Percentiles rank a stretch among this genome's conserved stretches.
Conservation (phyloP, 1,140 invertebrate species). For the Eciton burchellii region DNA sequence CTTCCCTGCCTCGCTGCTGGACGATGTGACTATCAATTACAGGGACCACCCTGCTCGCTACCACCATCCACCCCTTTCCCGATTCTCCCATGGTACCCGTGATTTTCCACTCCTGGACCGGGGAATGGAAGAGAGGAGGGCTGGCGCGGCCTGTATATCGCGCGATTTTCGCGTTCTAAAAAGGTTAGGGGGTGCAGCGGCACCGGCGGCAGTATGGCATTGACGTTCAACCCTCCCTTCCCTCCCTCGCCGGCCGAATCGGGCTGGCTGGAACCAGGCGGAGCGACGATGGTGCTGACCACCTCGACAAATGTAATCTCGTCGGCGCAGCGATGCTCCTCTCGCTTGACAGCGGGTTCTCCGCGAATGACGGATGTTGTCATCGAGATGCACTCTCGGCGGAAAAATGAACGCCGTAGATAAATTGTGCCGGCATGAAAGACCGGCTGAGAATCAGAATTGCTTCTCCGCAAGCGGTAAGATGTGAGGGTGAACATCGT, state of each 20-base stretch:
- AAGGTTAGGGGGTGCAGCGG: conserved; percentile 43
- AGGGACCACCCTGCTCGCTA: conserved; percentile 70
- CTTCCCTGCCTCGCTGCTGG: conserved; percentile 55
- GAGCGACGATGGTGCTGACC: conserved; percentile 52
- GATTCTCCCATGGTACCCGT: conserved; percentile 64
- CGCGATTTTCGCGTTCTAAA: conserved; percentile 58
- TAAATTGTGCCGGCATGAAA: conserved; percentile 27
- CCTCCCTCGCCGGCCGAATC: conserved; percentile 19
- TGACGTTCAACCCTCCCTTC: conserved; percentile 72
- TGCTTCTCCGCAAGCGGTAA: neutral
- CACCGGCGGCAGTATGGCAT: conserved; percentile 58
- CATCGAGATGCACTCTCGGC: conserved; percentile 38
- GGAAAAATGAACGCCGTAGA: conserved; percentile 31
- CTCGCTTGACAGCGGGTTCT: conserved; percentile 55
- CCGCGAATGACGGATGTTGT: conserved; percentile 56
- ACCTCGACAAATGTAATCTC: conserved; percentile 70
- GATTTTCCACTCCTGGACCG: conserved; percentile 70
- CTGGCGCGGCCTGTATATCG: conserved; percentile 50
- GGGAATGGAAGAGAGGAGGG: conserved; percentile 39
- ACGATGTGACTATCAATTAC: conserved; percentile 81
- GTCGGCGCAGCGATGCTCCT: conserved; percentile 57
- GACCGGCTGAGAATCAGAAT: conserved; percentile 11
- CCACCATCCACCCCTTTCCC: conserved; percentile 32
- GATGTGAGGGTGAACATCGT: neutral
- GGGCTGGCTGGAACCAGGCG: conserved; percentile 48